phyloP scores from a whole-genome alignment of 2,797 vertebrate species.

The Sciurus carolinensis region DNA sequence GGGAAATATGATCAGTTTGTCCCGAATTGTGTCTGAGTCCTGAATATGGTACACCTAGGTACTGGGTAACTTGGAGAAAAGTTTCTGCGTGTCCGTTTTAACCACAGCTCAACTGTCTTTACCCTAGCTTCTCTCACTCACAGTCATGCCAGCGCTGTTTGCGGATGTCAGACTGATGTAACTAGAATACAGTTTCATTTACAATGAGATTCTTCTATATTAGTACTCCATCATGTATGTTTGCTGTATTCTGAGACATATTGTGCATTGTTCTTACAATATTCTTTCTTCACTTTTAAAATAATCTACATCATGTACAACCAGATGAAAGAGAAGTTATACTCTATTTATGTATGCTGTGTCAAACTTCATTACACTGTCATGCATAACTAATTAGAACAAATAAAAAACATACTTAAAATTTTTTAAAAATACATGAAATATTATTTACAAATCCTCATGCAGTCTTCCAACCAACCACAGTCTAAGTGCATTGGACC shows the following conservation, averaged over 20 bases:
- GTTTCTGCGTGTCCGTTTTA: neutral
- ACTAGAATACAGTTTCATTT: neutral
- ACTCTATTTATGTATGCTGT: no score
- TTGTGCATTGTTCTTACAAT: neutral
- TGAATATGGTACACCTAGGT: neutral
- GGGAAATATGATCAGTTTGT: neutral
- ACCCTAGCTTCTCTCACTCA: neutral
- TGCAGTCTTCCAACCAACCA: neutral
- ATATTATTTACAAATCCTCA: neutral
- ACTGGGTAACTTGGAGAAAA: neutral
- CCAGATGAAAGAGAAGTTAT: no score
- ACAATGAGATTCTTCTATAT: neutral
- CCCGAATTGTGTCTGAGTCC: neutral
- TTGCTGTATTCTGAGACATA: neutral
- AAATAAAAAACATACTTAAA: no score
- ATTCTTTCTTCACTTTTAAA: slow-evolving; percentile 6
- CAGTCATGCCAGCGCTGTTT: neutral
- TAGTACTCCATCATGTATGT: neutral
- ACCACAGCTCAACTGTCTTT: neutral
- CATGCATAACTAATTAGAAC: no score
- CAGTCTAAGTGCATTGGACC: neutral
- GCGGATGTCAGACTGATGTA: neutral
- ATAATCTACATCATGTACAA: neutral
- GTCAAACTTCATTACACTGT: no score
- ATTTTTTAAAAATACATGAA: neutral